Conservation (phyloP, 2,888 invertebrate genomes). For the Hirudinaria manillensis region DNA sequence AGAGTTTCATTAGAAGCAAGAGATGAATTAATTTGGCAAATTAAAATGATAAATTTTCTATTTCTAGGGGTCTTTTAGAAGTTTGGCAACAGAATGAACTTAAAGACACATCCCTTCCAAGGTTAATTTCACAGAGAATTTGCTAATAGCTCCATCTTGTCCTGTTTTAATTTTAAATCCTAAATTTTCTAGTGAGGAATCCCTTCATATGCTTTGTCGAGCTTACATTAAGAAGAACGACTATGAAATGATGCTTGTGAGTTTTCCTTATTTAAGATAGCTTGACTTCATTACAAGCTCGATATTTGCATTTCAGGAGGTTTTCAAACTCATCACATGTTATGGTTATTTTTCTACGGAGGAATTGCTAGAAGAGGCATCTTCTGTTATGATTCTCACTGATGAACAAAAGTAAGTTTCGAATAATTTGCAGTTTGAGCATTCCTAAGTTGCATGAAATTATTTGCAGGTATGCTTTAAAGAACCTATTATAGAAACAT, state of each 20-base stretch:
- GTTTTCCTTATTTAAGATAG: background rate
- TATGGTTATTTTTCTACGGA: background rate
- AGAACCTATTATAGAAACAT: too few species aligned
- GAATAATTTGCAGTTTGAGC: background rate
- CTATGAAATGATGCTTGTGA: background rate
- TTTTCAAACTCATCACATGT: background rate
- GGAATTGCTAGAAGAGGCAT: conserved; percentile 4
- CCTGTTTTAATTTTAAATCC: background rate
- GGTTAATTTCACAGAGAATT: background rate
- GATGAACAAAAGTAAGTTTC: background rate
- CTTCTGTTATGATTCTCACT: background rate
- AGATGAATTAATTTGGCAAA: too few species aligned
- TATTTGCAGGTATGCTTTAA: too few species aligned
- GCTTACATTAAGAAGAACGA: background rate
- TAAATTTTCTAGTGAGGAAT: background rate
- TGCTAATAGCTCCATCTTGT: background rate
- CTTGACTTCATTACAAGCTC: background rate
- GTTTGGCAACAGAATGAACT: background rate
- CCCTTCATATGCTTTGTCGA: background rate
- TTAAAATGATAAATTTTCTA: too few species aligned
- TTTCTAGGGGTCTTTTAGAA: background rate
- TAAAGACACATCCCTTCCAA: background rate
- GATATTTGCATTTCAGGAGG: background rate
- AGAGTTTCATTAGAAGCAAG: too few species aligned
- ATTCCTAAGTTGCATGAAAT: too few species aligned